A percentile compares a stretch with the other conserved stretches of the same genome.
Evolutionary conservation across 2,888 invertebrate genomes (phyloP).

Genomic region (Diploptera punctata): DNA sequence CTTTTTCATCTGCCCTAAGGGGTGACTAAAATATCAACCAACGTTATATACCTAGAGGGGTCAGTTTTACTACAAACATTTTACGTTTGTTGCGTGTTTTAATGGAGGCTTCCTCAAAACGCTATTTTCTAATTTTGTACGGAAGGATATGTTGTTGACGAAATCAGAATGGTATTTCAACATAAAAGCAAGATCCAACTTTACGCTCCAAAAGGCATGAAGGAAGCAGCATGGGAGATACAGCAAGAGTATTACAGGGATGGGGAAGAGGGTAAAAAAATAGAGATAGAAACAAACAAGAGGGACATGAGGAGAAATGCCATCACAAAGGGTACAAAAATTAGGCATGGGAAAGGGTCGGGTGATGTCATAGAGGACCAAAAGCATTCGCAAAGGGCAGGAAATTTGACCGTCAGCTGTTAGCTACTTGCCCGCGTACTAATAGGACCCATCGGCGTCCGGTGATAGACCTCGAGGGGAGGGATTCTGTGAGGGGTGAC

Average conservation of each 20-base stretch:
- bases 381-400: conserved; percentile 33
- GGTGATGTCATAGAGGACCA: conserved; percentile 27
- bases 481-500: background rate
- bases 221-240: conserved; percentile 1
- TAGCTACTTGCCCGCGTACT: conserved; percentile 24
- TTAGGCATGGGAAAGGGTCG: background rate
- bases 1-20: background rate
- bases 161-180: background rate
- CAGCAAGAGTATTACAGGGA: background rate
- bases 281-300: background rate
- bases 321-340: conserved; percentile 24
- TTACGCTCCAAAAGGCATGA: conserved; percentile 6
- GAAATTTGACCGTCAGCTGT: conserved; percentile 38
- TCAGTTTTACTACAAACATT: background rate
- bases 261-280: background rate
- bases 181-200: conserved; percentile 22
- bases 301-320: conserved; percentile 19
- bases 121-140: conserved; percentile 17
- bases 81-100: background rate
- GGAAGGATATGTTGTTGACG: conserved; percentile 17
- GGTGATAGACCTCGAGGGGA: background rate
- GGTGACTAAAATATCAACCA: conserved; percentile 1
- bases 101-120: background rate
- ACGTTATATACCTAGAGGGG: background rate
- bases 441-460: conserved; percentile 6